Evolutionary conservation across 2,888 invertebrate species (phyloP).

Genomic region (Ormyrus nitidulus): DNA sequence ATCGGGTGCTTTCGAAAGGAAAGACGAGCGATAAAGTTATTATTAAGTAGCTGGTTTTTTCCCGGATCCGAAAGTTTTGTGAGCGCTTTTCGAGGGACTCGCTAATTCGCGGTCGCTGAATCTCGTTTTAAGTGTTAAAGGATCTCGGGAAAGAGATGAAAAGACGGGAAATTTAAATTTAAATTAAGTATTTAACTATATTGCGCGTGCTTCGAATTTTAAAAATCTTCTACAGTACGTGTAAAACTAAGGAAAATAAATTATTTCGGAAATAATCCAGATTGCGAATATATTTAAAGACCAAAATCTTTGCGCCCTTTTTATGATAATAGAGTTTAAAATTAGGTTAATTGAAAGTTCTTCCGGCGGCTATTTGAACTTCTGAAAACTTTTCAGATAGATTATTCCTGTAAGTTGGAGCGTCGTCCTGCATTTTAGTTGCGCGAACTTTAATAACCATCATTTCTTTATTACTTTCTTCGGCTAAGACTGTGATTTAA

Average conservation of each 20-base stretch:
- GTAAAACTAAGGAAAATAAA: background rate
- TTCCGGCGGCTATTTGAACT: background rate
- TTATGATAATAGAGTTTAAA: conserved; percentile 28
- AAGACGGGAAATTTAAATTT: no score
- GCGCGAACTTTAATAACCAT: conserved; percentile 42
- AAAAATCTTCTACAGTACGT: background rate
- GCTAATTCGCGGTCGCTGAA: no score
- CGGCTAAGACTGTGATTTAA: conserved; percentile 25
- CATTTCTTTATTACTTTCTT: conserved; percentile 30
- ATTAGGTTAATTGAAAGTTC: conserved; percentile 51
- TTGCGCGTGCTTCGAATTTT: background rate
- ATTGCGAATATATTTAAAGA: conserved; percentile 1
- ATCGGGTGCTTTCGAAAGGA: no score
- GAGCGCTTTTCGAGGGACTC: no score
- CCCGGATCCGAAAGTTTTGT: no score
- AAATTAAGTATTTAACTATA: background rate
- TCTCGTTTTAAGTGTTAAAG: no score
- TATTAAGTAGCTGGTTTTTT: no score
- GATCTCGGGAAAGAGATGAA: no score
- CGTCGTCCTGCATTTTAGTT: conserved; percentile 16
- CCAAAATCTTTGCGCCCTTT: conserved; percentile 21
- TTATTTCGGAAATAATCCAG: conserved; percentile 21
- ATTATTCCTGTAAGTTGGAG: conserved; percentile 32
- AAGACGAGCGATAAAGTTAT: no score
- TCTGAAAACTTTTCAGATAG: conserved; percentile 40